Percentiles rank a stretch among this genome's conserved stretches.
Conservation (phyloP, 2,888 invertebrate species). For the Hyppa rectilinea region DNA sequence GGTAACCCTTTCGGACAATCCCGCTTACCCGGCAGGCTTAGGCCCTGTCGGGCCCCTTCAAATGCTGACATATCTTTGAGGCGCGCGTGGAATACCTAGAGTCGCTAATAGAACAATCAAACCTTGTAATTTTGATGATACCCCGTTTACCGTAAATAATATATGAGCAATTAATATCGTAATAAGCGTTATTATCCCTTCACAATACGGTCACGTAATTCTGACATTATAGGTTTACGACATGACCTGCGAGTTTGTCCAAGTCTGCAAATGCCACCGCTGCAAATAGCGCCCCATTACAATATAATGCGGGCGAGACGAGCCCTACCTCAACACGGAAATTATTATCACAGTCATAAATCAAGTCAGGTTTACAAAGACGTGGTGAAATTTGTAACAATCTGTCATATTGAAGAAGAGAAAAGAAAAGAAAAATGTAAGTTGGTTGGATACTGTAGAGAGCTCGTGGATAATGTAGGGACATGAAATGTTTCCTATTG, state of each 20-base stretch:
- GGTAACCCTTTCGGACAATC: too few species aligned
- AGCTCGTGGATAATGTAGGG: neutral
- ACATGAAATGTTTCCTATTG: conserved; percentile 10
- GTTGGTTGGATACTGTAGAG: neutral
- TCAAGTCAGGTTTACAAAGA: conserved; percentile 76
- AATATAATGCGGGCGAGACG: conserved; percentile 75
- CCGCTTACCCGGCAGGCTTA: too few species aligned
- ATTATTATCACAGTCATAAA: conserved; percentile 85
- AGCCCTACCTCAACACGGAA: conserved; percentile 86
- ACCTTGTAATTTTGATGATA: conserved; percentile 18
- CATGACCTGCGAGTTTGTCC: conserved; percentile 71
- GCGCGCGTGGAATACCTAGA: too few species aligned
- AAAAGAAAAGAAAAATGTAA: conserved; percentile 19
- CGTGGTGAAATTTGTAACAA: conserved; percentile 75
- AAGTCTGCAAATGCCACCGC: conserved; percentile 74
- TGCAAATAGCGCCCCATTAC: conserved; percentile 76
- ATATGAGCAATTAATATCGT: conserved; percentile 40
- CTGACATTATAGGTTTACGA: conserved; percentile 68
- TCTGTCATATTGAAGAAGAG: conserved; percentile 50
- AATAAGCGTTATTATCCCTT: conserved; percentile 28
- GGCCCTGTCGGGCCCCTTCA: too few species aligned
- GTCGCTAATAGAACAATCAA: conserved; percentile 22
- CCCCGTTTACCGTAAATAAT: conserved; percentile 10
- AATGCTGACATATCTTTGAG: too few species aligned
- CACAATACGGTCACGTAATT: conserved; percentile 66